phyloP scores from a whole-genome alignment of 2,797 vertebrate genomes.

The Sparidentex hasta region DNA sequence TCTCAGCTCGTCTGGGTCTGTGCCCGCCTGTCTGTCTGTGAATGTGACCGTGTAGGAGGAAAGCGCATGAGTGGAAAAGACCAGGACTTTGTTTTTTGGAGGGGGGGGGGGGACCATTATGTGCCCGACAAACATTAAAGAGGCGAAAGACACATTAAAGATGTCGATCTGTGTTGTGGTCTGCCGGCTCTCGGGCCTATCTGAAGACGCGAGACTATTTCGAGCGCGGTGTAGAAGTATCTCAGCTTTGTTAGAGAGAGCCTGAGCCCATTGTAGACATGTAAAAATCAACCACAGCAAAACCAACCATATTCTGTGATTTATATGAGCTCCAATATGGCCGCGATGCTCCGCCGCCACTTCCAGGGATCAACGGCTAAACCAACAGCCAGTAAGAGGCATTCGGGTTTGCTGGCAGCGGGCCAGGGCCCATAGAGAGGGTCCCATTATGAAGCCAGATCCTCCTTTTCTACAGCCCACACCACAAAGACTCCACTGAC shows the following conservation, averaged over 20 bases:
- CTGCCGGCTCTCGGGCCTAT: conserved; percentile 43
- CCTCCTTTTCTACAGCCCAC: conserved; percentile 64
- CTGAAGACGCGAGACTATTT: conserved; percentile 67
- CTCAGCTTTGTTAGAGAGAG: conserved; percentile 61
- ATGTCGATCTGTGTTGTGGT: conserved; percentile 64
- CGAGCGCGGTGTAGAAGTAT: conserved; percentile 46
- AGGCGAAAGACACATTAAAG: conserved; percentile 45
- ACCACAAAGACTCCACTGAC: conserved; percentile 69
- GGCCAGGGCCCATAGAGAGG: conserved; percentile 71
- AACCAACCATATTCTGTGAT: conserved; percentile 68
- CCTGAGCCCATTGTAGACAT: conserved; percentile 48
- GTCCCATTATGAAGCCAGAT: conserved; percentile 72
- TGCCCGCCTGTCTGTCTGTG: conserved; percentile 60
- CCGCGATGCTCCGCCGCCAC: conserved; percentile 65
- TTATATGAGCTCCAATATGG: conserved; percentile 58
- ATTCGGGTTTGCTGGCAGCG: conserved; percentile 70
- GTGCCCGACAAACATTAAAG: conserved; percentile 32
- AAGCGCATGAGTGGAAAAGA: conserved; percentile 52
- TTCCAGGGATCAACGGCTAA: conserved; percentile 83
- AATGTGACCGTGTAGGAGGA: conserved; percentile 53
- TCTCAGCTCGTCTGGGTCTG: conserved; percentile 55
- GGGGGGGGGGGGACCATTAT: neutral
- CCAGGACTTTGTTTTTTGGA: conserved; percentile 30
- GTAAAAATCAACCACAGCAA: conserved; percentile 55
- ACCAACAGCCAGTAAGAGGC: conserved; percentile 76